Evolutionary conservation across 2,888 invertebrate species (phyloP).

Genomic region (Sinelater perroti): DNA sequence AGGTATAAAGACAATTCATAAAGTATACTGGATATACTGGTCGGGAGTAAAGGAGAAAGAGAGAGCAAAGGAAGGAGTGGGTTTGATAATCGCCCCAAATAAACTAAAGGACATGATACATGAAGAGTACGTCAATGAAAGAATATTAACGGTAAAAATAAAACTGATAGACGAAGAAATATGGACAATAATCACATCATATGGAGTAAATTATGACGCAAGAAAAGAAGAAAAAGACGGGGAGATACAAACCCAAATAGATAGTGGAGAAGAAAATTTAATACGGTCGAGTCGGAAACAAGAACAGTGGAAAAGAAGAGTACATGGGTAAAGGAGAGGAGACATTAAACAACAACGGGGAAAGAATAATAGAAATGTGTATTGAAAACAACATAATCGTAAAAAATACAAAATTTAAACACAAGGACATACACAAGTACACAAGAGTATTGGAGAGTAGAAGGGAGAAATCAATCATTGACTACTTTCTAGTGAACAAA

Average conservation of each 20-base stretch:
- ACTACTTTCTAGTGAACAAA: slow-evolving; percentile 17
- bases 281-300: slow-evolving; percentile 5
- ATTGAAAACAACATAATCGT: slow-evolving; percentile 6
- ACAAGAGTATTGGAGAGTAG: neutral
- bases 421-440: slow-evolving; percentile 7
- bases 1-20: too few species aligned
- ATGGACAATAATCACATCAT: slow-evolving; percentile 12
- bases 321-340: slow-evolving; percentile 8
- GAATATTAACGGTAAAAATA: slow-evolving; percentile 9
- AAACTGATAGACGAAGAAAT: neutral
- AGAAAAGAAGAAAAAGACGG: too few species aligned
- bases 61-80: neutral
- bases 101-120: neutral
- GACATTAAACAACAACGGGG: slow-evolving; percentile 8
- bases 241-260: slow-evolving; percentile 2
- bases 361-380: slow-evolving; percentile 25
- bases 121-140: slow-evolving; percentile 4
- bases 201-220: slow-evolving; percentile 12
- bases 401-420: slow-evolving; percentile 12
- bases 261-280: slow-evolving; percentile 1
- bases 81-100: neutral
- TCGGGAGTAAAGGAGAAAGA: slow-evolving; percentile 5
- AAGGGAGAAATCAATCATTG: slow-evolving; percentile 4
- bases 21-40: slow-evolving; percentile 12
- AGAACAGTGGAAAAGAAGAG: slow-evolving; percentile 1